Evolutionary conservation across 2,113 vertebrate species (phyloP).

Genomic region (Microcebus ravelobensis): DNA sequence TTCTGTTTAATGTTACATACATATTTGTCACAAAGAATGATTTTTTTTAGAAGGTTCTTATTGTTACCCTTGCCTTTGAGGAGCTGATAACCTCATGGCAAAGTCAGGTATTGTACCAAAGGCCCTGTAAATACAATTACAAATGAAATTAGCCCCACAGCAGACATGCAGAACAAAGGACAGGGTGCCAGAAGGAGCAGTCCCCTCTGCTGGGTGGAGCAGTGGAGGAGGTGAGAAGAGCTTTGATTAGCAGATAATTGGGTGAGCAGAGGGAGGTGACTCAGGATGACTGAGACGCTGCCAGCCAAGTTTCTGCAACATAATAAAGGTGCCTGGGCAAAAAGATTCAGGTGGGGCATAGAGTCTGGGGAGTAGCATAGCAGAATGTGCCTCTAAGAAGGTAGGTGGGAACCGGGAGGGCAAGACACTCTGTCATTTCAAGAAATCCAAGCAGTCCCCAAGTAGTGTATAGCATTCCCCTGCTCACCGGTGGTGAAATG

Average conservation of each 20-base stretch:
- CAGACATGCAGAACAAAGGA: not conserved
- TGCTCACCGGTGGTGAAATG: not conserved
- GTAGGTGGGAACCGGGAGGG: not conserved
- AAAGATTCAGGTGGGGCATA: not conserved
- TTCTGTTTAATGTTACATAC: not conserved
- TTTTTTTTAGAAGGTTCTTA: not conserved
- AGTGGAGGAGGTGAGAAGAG: fast-evolving
- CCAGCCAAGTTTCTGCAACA: not conserved
- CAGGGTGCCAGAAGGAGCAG: not conserved
- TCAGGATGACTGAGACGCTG: not conserved
- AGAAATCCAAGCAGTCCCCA: not conserved
- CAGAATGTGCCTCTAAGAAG: not conserved
- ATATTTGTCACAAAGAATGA: not conserved
- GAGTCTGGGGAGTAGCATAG: not conserved
- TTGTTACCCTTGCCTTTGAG: not conserved
- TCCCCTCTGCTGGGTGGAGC: no score
- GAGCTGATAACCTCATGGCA: not conserved
- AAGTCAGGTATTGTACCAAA: not conserved
- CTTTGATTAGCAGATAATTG: not conserved
- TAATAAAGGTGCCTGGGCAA: no score
- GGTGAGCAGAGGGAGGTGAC: not conserved
- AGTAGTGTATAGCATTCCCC: not conserved
- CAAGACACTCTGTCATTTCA: not conserved
- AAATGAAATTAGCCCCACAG: not conserved
- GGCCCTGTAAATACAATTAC: not conserved